Conservation (phyloP, 64 coral and sea anemone genomes). For the Pachyseris speciosa region DNA sequence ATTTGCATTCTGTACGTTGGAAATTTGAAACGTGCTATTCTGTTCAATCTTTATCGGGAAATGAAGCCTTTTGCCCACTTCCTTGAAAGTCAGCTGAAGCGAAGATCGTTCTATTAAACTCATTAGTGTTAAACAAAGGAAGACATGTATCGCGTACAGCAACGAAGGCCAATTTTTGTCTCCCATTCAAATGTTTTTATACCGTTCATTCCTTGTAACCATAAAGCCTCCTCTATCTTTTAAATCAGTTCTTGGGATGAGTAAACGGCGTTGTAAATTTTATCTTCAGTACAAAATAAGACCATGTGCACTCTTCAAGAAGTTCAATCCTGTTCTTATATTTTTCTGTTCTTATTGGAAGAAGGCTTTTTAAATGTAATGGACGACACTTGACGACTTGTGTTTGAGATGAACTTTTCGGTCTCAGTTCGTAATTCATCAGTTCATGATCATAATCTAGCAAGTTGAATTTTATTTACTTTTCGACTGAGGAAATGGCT, state of each 20-base stretch:
- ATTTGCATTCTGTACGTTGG: neutral
- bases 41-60: neutral
- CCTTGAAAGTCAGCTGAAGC: neutral
- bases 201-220: neutral
- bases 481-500: no score
- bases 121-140: neutral
- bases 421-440: neutral
- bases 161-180: neutral
- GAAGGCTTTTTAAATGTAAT: neutral
- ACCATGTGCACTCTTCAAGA: neutral
- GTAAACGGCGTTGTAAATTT: neutral
- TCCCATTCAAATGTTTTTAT: neutral
- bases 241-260: no score
- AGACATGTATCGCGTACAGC: neutral
- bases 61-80: neutral
- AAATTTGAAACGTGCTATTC: neutral
- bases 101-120: neutral
- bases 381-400: neutral
- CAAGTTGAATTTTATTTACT: neutral
- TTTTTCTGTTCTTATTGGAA: neutral
- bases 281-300: neutral
- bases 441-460: neutral
- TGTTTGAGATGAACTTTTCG: neutral
- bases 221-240: no score
- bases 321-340: neutral